Evolutionary conservation across 2,888 invertebrate species (phyloP).

Genomic region (Chrysolina americana): DNA sequence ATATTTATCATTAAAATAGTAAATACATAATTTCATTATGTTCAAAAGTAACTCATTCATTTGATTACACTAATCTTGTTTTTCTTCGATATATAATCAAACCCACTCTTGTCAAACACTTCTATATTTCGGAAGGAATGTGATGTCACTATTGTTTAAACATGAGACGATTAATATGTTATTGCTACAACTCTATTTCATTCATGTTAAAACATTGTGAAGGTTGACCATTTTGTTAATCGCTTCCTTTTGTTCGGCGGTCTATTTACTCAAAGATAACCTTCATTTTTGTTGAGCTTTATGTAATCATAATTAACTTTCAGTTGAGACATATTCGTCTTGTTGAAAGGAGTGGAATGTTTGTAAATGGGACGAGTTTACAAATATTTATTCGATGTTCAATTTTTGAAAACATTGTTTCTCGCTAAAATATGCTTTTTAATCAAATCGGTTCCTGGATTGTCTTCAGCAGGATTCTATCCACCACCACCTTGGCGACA

Average conservation of each 20-base stretch:
- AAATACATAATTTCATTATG: too few species aligned
- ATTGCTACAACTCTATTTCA: neutral
- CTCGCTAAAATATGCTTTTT: too few species aligned
- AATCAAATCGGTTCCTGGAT: too few species aligned
- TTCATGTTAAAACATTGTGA: neutral
- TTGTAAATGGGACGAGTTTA: neutral
- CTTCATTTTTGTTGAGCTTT: neutral
- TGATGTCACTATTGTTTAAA: neutral
- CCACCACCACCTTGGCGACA: too few species aligned
- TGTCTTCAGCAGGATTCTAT: too few species aligned
- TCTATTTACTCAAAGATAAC: constrained; percentile 10
- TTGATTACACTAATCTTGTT: too few species aligned
- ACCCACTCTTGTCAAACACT: neutral
- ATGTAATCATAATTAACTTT: constrained; percentile 9
- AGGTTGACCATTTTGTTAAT: neutral
- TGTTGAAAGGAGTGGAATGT: neutral
- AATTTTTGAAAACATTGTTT: too few species aligned
- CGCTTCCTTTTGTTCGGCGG: neutral
- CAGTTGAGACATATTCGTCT: neutral
- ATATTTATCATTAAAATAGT: too few species aligned
- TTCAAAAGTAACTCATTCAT: too few species aligned
- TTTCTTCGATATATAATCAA: neutral
- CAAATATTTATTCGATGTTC: neutral
- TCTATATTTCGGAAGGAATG: neutral
- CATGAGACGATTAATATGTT: neutral